Conservation (phyloP, 2,113 vertebrate genomes). For the Himantopus leucocephalus region DNA sequence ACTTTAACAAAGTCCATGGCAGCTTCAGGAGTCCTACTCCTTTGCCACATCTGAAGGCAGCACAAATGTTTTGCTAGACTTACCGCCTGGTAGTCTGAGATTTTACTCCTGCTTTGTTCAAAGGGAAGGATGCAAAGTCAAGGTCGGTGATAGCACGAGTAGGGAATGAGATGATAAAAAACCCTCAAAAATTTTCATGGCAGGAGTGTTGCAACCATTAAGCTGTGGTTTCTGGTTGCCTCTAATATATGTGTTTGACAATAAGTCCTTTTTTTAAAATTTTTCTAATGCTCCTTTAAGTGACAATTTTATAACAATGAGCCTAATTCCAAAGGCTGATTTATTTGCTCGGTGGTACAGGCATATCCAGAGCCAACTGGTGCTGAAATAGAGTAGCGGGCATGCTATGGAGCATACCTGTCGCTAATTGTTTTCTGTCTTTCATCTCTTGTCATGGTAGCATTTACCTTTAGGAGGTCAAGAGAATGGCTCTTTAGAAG, state of each 20-base stretch:
- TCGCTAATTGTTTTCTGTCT: neutral
- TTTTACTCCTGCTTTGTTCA: neutral
- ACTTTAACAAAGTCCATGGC: too few relatives aligned
- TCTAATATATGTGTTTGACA: neutral
- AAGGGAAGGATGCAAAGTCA: neutral
- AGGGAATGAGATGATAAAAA: neutral
- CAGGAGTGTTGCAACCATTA: neutral
- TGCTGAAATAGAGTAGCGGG: neutral
- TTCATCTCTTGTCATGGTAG: neutral
- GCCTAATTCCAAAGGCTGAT: neutral
- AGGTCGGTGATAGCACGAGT: neutral
- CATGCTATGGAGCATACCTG: neutral
- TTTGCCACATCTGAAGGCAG: neutral
- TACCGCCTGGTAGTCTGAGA: neutral
- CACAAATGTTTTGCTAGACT: neutral
- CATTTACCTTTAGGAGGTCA: constrained; percentile 20
- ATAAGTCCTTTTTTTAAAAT: neutral
- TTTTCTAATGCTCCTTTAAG: neutral
- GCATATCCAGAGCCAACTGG: neutral
- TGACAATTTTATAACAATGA: neutral
- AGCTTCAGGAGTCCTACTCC: neutral
- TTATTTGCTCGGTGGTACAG: neutral
- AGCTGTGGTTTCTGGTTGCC: neutral
- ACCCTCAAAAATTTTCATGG: neutral
- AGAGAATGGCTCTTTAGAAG: neutral